Base-by-base conservation (phyloP, 2,797 vertebrate genomes). In the Rhadinocentrus ornatus region DNA sequence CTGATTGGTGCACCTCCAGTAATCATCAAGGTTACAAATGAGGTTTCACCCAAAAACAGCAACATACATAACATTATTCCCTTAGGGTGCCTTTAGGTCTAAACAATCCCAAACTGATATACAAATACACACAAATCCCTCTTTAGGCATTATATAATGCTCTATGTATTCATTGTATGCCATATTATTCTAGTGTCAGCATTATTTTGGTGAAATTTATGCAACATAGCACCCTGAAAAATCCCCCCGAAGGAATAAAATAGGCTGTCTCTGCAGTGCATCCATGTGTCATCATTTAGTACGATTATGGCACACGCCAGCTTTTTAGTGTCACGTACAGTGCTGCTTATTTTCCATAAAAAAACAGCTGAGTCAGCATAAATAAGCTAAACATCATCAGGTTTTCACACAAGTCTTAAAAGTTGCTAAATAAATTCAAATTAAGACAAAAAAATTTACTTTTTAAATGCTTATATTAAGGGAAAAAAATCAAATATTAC, bases 131-230 rank as follows among this genome's bases (percentile, higher is more conserved):
- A 27, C 37, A 61, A 70, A 35, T 37, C 54, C 13, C 18, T 29
- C 20, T 48, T 64, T 57, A 37, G 37, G 26, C 35, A 50, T 64
- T 50, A 62, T 32, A 24, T 8, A 31, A 29, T n/a, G 57, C 34
- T 3, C 35, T 53, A 55, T 55, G 46, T 55, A 55, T 75, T 41
- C 61, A 48, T 4, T 68, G 53, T 6, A 44, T 46, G 54, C 41
- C n/a, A 52, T 52, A 11, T 62, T 41, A 50, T 68, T 39, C 31
- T 54, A 31, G 53, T 15, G 55, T 69, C 16, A 63, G 66, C 66
- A 24, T 13, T 22, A 27, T 44, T 4, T n/a, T 24, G 44, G 39
- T 29, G 48, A 44, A 35, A 58, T 69, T 54, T 34, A 64, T 70
- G 55, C 24, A 2, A 20, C 15, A 31, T 31, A 16, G n/a, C 20